Evolutionary conservation across 2,888 invertebrate species (phyloP), one percentile per base, ranked within the genome.

Genomic region (Argynnis bischoffii): DNA sequence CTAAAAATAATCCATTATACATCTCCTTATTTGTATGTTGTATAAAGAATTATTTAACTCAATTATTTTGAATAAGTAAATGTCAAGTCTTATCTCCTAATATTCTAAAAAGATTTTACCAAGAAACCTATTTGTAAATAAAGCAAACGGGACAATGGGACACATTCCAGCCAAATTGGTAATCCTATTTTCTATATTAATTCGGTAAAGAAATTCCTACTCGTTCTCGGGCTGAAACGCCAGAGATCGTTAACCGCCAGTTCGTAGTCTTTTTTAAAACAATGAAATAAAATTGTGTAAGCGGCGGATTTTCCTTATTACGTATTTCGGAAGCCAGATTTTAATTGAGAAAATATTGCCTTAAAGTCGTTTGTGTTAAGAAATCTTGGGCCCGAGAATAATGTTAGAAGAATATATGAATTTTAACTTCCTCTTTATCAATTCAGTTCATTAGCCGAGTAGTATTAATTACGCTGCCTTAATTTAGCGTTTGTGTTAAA

Each of bases 281-380:
- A 67, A 72, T 72, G 64, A 72, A 72, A 69, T 65, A 61, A 69
- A 69, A 72, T 66, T 66, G 67, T 64, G 60, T 64, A 68, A 71
- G 69, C 67, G 48, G 55, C 11, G 70, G 63, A 72, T 73, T 73
- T 72, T 72, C 69, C 64, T 72, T 65, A 67, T 63, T 67, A 67
- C 59, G 67, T 64, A 66, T 68, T 70, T 63, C 64, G 66, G 66
- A 56, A 61, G 64, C 56, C 60, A 66, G 69, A 71, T 74, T 70
- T 72, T 71, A 72, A 72, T 71, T 71, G 72, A 60, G 67, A 71
- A 74, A 72, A 69, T 71, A 71, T 71, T 69, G 64, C 67, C 60
- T 61, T 56, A 66, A 66, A 63, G 68, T 71, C 71, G 63, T 71
- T 72, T 71, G 46, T 67, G 67, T 55, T 60, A 55, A 69, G 60